A percentile compares a stretch with the other conserved stretches of the same genome.
phyloP scores from a whole-genome alignment of 2,888 invertebrate genomes.

The Drosophila mayaguana region DNA sequence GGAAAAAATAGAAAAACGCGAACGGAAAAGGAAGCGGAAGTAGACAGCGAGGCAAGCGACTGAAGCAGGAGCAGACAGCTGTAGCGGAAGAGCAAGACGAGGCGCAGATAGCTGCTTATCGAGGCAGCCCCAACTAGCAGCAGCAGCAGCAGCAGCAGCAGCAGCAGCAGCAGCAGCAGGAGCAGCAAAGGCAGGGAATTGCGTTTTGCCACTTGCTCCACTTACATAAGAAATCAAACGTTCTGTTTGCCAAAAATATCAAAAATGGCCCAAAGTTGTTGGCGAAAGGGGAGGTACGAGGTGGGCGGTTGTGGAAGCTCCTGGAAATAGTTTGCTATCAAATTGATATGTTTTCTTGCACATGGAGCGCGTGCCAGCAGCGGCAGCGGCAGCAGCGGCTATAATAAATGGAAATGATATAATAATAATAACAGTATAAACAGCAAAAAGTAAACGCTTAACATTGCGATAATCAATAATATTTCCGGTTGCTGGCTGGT shows the following conservation, averaged over 20 bases:
- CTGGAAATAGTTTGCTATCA: conserved; percentile 55
- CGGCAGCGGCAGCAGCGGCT: conserved; percentile 11
- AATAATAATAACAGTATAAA: conserved; percentile 44
- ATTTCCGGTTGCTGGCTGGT: conserved; percentile 49
- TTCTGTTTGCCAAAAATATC: conserved; percentile 67
- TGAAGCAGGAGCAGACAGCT: conserved; percentile 21
- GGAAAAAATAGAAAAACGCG: conserved; percentile 25
- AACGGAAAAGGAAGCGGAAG: conserved; percentile 66
- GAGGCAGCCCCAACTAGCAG: conserved; percentile 32
- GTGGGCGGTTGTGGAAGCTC: neutral
- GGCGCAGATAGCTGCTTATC: conserved; percentile 55
- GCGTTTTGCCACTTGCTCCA: conserved; percentile 61
- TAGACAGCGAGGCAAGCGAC: conserved; percentile 54
- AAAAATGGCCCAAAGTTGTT: conserved; percentile 16
- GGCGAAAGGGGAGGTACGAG: neutral
- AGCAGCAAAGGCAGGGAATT: conserved; percentile 26
- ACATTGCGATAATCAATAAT: conserved; percentile 74
- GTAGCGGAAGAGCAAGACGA: neutral
- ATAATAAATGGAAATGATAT: conserved; percentile 60
- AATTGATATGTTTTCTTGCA: conserved; percentile 68
- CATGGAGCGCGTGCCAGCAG: conserved; percentile 48
- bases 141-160: conserved; percentile 12
- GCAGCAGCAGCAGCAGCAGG: conserved; percentile 10
- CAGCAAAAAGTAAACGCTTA: conserved; percentile 47
- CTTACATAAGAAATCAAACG: conserved; percentile 69